phyloP scores from a whole-genome alignment of 2,888 invertebrate genomes.

The Alviniconcha strummeri region DNA sequence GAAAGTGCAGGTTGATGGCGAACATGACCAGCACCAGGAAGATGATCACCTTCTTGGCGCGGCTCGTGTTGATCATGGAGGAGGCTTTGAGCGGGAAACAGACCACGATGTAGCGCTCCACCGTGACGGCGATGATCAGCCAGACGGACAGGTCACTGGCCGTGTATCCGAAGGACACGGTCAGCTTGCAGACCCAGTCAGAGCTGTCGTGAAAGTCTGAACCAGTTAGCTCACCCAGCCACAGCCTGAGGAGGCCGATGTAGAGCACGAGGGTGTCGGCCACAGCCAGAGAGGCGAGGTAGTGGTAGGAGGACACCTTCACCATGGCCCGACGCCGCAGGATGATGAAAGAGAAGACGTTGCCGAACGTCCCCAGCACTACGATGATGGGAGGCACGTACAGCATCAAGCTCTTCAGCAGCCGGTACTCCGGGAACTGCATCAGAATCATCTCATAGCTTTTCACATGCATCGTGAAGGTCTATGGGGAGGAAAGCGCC shows the following conservation, averaged over 20 bases:
- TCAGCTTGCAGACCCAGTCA: slow-evolving; percentile 64
- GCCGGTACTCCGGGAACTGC: slow-evolving; percentile 49
- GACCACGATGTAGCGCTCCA: slow-evolving; percentile 70
- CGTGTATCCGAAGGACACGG: slow-evolving; percentile 62
- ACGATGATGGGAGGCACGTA: slow-evolving; percentile 68
- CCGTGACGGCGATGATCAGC: slow-evolving; percentile 70
- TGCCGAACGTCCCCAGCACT: slow-evolving; percentile 69
- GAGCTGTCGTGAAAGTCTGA: slow-evolving; percentile 59
- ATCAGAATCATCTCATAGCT: slow-evolving; percentile 38
- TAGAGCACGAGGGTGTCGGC: slow-evolving; percentile 69
- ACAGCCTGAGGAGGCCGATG: slow-evolving; percentile 66
- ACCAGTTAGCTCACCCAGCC: slow-evolving; percentile 66
- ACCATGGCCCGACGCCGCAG: slow-evolving; percentile 67
- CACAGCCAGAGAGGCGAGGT: slow-evolving; percentile 68
- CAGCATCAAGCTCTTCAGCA: slow-evolving; percentile 55
- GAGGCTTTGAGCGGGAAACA: slow-evolving; percentile 66
- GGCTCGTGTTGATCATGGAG: slow-evolving; percentile 58
- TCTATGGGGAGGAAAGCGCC: background rate
- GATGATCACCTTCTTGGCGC: slow-evolving; percentile 62
- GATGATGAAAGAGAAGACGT: slow-evolving; percentile 68
- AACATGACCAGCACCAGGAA: slow-evolving; percentile 56
- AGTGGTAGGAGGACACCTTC: slow-evolving; percentile 69
- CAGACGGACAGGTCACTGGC: slow-evolving; percentile 70
- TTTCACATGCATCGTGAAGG: slow-evolving; percentile 35
- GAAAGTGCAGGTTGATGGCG: slow-evolving; percentile 63